Base-by-base conservation (phyloP, 2,888 invertebrate species). In the Lumbricus terrestris region DNA sequence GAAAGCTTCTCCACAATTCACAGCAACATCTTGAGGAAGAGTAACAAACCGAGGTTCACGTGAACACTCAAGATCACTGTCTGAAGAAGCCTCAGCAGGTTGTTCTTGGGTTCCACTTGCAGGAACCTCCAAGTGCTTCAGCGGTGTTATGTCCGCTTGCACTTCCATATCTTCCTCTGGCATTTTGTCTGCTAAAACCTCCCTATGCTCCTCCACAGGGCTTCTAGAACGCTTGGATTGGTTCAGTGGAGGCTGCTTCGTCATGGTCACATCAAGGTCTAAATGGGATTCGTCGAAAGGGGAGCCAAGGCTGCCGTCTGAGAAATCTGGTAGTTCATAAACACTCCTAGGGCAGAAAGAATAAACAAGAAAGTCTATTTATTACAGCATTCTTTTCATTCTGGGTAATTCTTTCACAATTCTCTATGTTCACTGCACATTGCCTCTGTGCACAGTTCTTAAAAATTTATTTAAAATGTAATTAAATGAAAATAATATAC, bases 301-400 rank as follows among this genome's bases (percentile, higher is more conserved):
- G 16, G 85, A 85, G 23, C 37, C 85, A 34, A 85, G 18, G 37
- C 85, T 85, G 85, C 35, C 37, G 18, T 85, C 85, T 85, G 85
- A 85, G 13, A 85, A 34, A 37, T 85, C 85, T 20, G 85, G 15
- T 23, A 85, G 6, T 16, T 85, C 85, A 34, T 85, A 85, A 85
- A 85, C 85, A 85, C 15, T 85, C 85, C 85, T 85, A 85, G 69
- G n/a, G 16, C 69, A 69, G 69, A 69, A 69, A 69, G 69, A 69
- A 3, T n/a, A 69, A 69, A 69, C 69, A 69, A 11, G 69, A 69
- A 69, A 69, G n/a, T n/a, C 4, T 11, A 40, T 40, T 69, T 47
- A 20, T 47, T 47, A 47, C 69, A 69, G n/a, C 69, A n/a, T 69
- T 69, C 69, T 69, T 4, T 69, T n/a, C 69, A n/a, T 69, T 69